Evolutionary conservation across 2,113 vertebrate genomes (phyloP).

Genomic region (Pollachius pollachius): DNA sequence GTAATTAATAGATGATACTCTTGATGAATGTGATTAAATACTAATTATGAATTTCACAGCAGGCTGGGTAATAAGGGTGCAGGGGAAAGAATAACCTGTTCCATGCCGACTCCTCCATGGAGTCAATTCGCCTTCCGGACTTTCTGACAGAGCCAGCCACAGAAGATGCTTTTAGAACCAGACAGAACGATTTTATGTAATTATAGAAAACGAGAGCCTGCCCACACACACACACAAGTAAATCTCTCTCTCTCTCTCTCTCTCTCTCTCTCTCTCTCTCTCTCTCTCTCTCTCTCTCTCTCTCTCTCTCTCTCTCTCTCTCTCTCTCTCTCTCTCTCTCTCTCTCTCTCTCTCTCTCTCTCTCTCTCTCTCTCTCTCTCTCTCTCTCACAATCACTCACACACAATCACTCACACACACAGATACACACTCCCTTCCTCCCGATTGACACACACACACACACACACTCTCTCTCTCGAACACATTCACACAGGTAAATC

Average conservation of each 20-base stretch:
- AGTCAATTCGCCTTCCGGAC: not conserved
- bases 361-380: too few species aligned
- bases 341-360: too few species aligned
- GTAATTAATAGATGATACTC: slow-evolving; percentile 58
- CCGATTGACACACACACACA: not conserved
- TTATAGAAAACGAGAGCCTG: not conserved
- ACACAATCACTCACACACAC: not conserved
- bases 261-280: too few species aligned
- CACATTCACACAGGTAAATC: not conserved
- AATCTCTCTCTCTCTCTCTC: too few species aligned
- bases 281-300: too few species aligned
- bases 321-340: too few species aligned
- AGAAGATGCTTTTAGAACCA: not conserved
- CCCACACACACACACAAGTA: not conserved
- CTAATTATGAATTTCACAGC: slow-evolving; percentile 55
- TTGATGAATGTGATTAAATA: slow-evolving; percentile 62
- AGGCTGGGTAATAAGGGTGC: not conserved
- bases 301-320: too few species aligned
- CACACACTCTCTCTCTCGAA: not conserved
- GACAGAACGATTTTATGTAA: not conserved
- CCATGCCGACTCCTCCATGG: not conserved
- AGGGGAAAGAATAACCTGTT: not conserved
- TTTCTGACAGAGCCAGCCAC: not conserved
- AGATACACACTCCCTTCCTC: too few species aligned
- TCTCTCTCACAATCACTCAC: too few species aligned